These are phyloP conservation scores for Mobula hypostoma DNA, from an alignment of 2,113 vertebrate genomes.

Conservation along the genomic window DNA sequence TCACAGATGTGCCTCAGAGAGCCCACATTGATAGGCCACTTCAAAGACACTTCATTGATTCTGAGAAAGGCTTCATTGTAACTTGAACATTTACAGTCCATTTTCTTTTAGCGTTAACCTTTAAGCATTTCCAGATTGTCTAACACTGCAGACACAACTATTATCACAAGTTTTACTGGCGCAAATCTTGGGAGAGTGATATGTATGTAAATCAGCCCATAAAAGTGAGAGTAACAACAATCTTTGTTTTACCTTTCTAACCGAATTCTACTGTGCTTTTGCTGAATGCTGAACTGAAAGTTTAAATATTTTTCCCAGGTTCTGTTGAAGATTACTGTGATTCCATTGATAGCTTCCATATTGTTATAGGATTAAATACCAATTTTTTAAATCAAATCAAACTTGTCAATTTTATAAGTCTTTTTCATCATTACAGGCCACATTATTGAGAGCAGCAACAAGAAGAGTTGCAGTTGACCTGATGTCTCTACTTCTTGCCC, in stretches of 20 bases:
- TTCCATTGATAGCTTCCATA: background rate
- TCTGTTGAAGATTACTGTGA: background rate
- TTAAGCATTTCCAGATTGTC: background rate
- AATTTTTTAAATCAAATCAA: background rate
- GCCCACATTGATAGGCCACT: background rate
- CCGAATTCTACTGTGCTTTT: background rate
- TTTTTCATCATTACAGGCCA: background rate
- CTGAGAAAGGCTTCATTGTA: background rate
- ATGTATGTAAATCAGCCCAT: background rate
- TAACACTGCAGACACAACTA: background rate
- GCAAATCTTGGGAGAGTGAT: background rate
- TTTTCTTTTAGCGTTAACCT: background rate
- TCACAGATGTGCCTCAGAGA: background rate
- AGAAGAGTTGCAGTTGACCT: background rate
- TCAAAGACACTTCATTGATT: background rate
- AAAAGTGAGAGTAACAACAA: background rate
- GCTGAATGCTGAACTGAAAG: background rate
- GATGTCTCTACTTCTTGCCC: background rate
- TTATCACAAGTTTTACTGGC: background rate
- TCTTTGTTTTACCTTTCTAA: background rate
- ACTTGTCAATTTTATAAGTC: background rate
- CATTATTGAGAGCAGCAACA: background rate
- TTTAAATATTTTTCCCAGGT: background rate
- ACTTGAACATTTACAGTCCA: background rate
- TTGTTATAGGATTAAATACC: background rate